A percentile compares a stretch with the other conserved stretches of the same genome.
Evolutionary conservation across 30 jellyfish, hydroid and myxozoan genomes (phyloP).

Genomic region (Cassiopea xamachana): DNA sequence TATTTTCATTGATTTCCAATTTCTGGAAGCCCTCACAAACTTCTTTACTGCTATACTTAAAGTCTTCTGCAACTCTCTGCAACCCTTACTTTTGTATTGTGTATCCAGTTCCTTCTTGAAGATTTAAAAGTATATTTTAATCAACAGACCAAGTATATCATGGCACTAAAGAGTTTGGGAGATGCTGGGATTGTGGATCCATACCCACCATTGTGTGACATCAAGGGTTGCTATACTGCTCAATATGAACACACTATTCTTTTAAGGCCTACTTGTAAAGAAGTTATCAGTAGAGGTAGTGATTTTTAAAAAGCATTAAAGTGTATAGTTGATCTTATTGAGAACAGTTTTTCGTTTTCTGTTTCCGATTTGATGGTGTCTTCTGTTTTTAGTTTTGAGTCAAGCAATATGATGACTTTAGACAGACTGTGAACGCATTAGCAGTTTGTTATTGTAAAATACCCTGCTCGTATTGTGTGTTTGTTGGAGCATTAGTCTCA

Average conservation of each 20-base stretch:
- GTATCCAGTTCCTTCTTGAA: neutral
- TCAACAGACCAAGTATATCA: slow-evolving; percentile 85
- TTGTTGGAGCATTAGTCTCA: too few species aligned
- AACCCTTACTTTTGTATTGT: too few species aligned
- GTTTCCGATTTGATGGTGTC: neutral
- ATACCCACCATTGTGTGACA: slow-evolving; percentile 99
- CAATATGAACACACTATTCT: slow-evolving; percentile 96
- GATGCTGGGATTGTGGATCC: slow-evolving; percentile 99
- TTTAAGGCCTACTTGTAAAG: slow-evolving; percentile 98
- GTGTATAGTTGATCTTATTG: neutral
- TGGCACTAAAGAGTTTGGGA: slow-evolving; percentile 92
- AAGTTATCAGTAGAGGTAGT: slow-evolving; percentile 96
- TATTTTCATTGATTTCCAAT: too few species aligned
- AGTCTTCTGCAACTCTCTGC: too few species aligned
- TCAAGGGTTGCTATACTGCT: slow-evolving; percentile 97
- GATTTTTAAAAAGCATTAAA: slow-evolving; percentile 57
- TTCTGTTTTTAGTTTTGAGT: neutral
- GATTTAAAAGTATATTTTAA: neutral
- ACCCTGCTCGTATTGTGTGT: too few species aligned
- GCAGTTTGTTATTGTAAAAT: too few species aligned
- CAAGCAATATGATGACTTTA: too few species aligned
- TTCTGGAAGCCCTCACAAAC: too few species aligned
- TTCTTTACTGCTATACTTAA: too few species aligned
- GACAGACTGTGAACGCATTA: too few species aligned
- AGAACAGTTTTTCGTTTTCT: neutral